Evolutionary conservation across 2,888 invertebrate species (phyloP).

Genomic region (Pachycephus smyrnensis): DNA sequence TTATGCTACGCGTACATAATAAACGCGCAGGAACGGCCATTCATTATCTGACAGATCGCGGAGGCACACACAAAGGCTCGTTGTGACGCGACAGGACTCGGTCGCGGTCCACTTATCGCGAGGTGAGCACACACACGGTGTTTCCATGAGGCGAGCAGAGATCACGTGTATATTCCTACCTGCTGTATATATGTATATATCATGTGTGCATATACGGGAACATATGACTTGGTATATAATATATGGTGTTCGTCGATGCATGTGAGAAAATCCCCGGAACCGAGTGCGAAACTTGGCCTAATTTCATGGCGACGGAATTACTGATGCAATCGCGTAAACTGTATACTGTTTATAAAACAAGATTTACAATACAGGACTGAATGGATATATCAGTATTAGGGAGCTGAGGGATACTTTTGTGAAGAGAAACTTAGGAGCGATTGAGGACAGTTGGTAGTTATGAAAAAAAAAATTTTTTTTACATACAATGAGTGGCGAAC

Average conservation of each 20-base stretch:
- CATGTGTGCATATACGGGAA: background rate
- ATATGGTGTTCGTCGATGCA: background rate
- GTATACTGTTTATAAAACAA: background rate
- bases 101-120: conserved; percentile 58
- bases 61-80: conserved; percentile 37
- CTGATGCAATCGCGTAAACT: background rate
- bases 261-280: background rate
- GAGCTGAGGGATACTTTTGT: too few relatives aligned
- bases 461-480: too few relatives aligned
- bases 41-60: conserved; percentile 27
- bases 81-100: conserved; percentile 42
- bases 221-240: background rate
- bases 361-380: background rate
- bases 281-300: background rate
- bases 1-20: conserved; percentile 21
- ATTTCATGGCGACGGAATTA: background rate
- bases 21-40: conserved; percentile 22
- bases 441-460: too few relatives aligned
- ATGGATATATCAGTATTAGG: background rate
- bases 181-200: background rate
- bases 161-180: background rate
- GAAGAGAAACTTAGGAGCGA: too few relatives aligned
- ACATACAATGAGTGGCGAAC: too few relatives aligned
- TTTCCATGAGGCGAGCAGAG: background rate
- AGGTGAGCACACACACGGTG: conserved; percentile 29